Percentiles rank a stretch among this genome's conserved stretches.
These are phyloP conservation scores for Marmota flaviventris DNA, from an alignment of 2,113 vertebrate genomes.

Conservation along the genomic window DNA sequence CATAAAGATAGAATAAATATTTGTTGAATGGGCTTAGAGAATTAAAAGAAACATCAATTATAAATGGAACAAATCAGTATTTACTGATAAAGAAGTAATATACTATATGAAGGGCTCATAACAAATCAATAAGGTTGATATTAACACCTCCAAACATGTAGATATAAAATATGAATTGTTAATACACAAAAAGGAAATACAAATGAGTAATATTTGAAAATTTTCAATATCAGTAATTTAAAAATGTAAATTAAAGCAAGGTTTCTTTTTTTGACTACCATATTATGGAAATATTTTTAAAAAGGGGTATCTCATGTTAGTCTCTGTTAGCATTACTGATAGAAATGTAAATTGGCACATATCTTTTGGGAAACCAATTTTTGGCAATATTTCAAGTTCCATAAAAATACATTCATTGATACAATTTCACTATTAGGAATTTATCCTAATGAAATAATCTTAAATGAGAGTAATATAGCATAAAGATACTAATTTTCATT, in stretches of 20 bases:
- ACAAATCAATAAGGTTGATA: neutral
- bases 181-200: neutral
- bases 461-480: neutral
- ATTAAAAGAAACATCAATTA: neutral
- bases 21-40: neutral
- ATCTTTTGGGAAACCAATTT: neutral
- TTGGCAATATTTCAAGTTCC: neutral
- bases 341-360: neutral
- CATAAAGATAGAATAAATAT: neutral
- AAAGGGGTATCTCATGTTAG: neutral
- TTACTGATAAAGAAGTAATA: conserved; percentile 18
- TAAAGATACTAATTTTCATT: neutral
- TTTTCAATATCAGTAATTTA: neutral
- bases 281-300: neutral
- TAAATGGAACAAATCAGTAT: neutral
- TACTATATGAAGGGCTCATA: neutral
- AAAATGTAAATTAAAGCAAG: neutral
- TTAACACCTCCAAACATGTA: neutral
- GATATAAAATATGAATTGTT: neutral
- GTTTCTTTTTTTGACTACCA: neutral
- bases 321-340: neutral
- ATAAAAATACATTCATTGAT: neutral
- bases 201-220: neutral
- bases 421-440: neutral
- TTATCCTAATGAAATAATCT: neutral